Evolutionary conservation across 2,113 vertebrate genomes (phyloP).

Genomic region (Nibea coibor): DNA sequence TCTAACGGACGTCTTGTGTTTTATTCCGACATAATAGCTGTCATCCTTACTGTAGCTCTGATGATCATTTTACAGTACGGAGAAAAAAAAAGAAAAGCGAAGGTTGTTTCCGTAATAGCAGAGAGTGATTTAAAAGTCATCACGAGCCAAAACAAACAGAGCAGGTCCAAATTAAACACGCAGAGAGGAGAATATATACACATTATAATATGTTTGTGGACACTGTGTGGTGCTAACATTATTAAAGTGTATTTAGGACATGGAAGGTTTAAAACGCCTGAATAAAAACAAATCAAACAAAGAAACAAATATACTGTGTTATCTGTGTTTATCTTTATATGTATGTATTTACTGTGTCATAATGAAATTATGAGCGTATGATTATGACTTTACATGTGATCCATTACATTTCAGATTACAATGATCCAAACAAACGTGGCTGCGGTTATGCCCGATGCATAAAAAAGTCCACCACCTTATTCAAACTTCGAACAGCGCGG

Average conservation of each 20-base stretch:
- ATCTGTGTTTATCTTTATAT: neutral
- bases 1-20: slow-evolving; percentile 27
- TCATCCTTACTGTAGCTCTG: slow-evolving; percentile 8
- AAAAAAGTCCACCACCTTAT: neutral
- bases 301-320: neutral
- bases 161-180: slow-evolving; percentile 17
- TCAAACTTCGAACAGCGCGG: neutral
- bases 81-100: neutral
- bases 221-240: neutral
- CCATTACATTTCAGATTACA: neutral
- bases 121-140: slow-evolving; percentile 39
- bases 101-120: slow-evolving; percentile 27
- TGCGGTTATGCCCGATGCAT: neutral
- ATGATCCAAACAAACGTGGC: neutral
- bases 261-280: slow-evolving; percentile 21
- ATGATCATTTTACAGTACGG: slow-evolving; percentile 35
- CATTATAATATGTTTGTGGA: neutral
- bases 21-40: slow-evolving; percentile 20
- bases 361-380: no score
- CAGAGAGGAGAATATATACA: neutral
- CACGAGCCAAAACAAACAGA: slow-evolving; percentile 37
- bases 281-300: slow-evolving; percentile 1
- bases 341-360: slow-evolving; percentile 1
- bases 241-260: neutral
- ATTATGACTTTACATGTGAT: no score